These are phyloP conservation scores for Chrysocyon brachyurus DNA, from an alignment of 2,797 vertebrate genomes.

Conservation along the genomic window DNA sequence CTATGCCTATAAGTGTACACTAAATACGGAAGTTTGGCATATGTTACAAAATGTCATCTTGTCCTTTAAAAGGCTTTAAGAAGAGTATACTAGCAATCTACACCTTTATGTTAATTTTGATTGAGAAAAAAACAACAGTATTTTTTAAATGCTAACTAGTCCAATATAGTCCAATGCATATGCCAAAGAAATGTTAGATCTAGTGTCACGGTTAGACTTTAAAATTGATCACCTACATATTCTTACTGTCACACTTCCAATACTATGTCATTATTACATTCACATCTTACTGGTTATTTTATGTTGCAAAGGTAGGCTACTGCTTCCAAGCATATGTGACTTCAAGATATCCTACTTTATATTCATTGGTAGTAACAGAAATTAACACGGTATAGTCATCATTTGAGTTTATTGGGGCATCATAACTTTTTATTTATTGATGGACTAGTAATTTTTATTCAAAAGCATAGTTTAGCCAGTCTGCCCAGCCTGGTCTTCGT, in stretches of 20 bases:
- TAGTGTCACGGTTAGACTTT: slow-evolving; percentile 84
- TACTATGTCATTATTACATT: slow-evolving; percentile 65
- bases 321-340: slow-evolving; percentile 72
- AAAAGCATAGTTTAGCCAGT: slow-evolving; percentile 39
- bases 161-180: slow-evolving; percentile 89
- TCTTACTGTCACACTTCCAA: background rate
- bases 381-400: background rate
- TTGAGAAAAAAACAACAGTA: slow-evolving; percentile 70
- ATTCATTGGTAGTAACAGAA: slow-evolving; percentile 42
- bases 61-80: slow-evolving; percentile 77
- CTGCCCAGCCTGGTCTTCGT: slow-evolving; percentile 42
- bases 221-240: slow-evolving; percentile 63
- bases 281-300: slow-evolving; percentile 52
- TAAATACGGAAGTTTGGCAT: slow-evolving; percentile 78
- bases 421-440: slow-evolving; percentile 51
- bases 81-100: slow-evolving; percentile 74
- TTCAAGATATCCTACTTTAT: slow-evolving; percentile 45
- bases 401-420: slow-evolving; percentile 57
- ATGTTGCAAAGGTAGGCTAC: slow-evolving; percentile 55
- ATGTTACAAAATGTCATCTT: slow-evolving; percentile 72
- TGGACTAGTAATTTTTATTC: slow-evolving; percentile 29
- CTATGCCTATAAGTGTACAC: slow-evolving; percentile 69
- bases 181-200: slow-evolving; percentile 94
- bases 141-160: slow-evolving; percentile 84
- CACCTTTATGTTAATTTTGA: slow-evolving; percentile 69